Evolutionary conservation across 2,888 invertebrate genomes (phyloP), one percentile per base, ranked within the genome.

Genomic region (Beris morrisii): DNA sequence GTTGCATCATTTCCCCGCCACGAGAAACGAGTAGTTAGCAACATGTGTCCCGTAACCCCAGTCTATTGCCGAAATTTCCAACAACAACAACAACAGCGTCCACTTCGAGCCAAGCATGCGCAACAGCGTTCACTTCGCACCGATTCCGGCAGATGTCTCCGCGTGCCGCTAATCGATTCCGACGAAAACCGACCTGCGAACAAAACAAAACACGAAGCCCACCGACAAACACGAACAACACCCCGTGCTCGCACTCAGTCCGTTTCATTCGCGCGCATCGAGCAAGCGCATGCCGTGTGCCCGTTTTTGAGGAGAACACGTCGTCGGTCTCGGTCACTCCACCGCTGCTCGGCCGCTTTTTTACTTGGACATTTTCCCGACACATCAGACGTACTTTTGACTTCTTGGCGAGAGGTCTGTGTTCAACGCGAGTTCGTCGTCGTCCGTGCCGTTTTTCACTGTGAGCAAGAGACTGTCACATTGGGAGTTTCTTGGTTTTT

Each of bases 301-400:
- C 4, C 28, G 32, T 15, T 5, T 9, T 28, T 11, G 43, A 32
- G 43, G 52, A 50, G 52, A 52, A 61, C 3, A 2, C 9, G 4
- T 5, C 15, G 15, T 15, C 52, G 22, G n/a, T 61, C 61, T 52
- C 28, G 4, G 4, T 61, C 58, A 5, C 28, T 28, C 58, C 13
- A 11, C 28, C 31, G 22, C 38, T 13, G 13, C 22, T 30, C 11
- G 52, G 13, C 50, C 43, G 52, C 52, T 38, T 61, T 61, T 61
- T 50, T 52, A n/a, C 12, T 31, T 7, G 12, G 38, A 53, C 7
- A 45, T 30, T 53, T 52, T 53, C 45, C 15, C 64, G 44, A 63
- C 44, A 53, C 28, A 64, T 45, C 64, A 64, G 64, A 64, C 64
- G 54, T 53, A 45, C 28, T 44, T 48, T 53, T 28, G 54, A 15